Evolutionary conservation across 1,140 invertebrate species (phyloP), one percentile per base, ranked within the genome.

Genomic region (Pinna nobilis): DNA sequence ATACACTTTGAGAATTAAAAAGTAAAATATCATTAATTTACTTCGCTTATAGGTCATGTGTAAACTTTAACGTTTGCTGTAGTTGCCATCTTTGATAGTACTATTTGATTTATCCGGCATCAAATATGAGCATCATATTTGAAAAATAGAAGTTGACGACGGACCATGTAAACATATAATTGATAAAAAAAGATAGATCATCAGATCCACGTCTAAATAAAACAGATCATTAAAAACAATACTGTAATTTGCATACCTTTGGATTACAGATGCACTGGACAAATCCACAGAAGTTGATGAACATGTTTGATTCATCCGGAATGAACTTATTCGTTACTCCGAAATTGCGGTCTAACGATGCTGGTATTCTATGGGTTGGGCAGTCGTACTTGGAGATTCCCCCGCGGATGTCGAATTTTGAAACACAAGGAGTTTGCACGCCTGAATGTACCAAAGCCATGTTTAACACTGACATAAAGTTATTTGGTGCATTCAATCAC

Each of bases 401-500:
- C 1, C 74, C 71, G 7, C 35, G 44, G 13, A 4, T 47, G 37
- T 11, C 9, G 3, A 18, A 30, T 15, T 59, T 68, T 47, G 28
- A 25, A 0, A 53, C 55, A 3, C 39, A 3, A 13, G 77, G 63
- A 9, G 30, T 63, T 3, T 82, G 78, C 51, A 64, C 68, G 25
- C 2, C 28, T 18, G 65, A 76, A 41, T 82, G 80, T 44, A 65
- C 70, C n/a, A 71, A 50, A 4, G 33, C 59, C 23, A 64, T 71
- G 15, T 35, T 68, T 3, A 41, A 57, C 18, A 59, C 44, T 13
- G 32, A 57, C 18, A 75, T 82, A 20, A 49, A 75, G 20, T 61
- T 81, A 25, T 74, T 70, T 32, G 32, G 33, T 6, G 77, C 41
- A 18, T 47, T 60, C 51, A 81, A 77, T 33, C 79, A 79, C 50